These are phyloP conservation scores for Salvelinus namaycush DNA, from an alignment of 2,113 vertebrate genomes.

Conservation along the genomic window DNA sequence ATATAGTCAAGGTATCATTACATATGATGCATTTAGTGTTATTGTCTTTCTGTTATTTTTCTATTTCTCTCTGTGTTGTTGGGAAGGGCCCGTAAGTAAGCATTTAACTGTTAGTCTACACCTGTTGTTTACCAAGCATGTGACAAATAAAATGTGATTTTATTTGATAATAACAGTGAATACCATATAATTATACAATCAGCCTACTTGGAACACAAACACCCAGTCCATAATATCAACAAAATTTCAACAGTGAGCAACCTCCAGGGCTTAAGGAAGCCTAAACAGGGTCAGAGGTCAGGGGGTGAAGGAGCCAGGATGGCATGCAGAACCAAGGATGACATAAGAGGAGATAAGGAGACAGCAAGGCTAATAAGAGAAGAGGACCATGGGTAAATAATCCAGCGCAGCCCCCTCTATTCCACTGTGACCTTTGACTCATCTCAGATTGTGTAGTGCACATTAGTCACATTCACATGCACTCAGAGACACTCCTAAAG, in stretches of 20 bases:
- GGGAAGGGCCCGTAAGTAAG: too few relatives aligned
- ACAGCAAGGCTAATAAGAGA: slow-evolving; percentile 12
- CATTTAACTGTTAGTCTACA: too few relatives aligned
- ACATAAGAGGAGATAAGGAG: slow-evolving; percentile 25
- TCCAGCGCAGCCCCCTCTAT: neutral
- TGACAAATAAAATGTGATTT: too few relatives aligned
- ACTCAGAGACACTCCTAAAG: neutral
- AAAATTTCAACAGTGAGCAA: neutral
- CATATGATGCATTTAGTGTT: too few relatives aligned
- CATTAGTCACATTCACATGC: slow-evolving; percentile 57
- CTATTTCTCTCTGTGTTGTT: too few relatives aligned
- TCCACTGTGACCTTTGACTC: neutral
- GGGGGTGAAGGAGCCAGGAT: neutral
- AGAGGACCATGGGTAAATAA: slow-evolving; percentile 22
- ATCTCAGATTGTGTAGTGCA: slow-evolving; percentile 37
- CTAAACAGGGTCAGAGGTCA: slow-evolving; percentile 3
- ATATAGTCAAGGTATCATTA: too few relatives aligned
- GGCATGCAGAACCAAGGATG: neutral
- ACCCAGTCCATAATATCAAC: too few relatives aligned
- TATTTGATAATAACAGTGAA: too few relatives aligned
- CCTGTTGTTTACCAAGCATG: too few relatives aligned
- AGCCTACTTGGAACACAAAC: too few relatives aligned
- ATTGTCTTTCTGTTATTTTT: too few relatives aligned
- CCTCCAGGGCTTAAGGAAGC: neutral
- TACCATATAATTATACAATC: too few relatives aligned